Evolutionary conservation across 2,888 invertebrate species (phyloP), one percentile per base, ranked within the genome.

Genomic region (Mesoligia furuncula): DNA sequence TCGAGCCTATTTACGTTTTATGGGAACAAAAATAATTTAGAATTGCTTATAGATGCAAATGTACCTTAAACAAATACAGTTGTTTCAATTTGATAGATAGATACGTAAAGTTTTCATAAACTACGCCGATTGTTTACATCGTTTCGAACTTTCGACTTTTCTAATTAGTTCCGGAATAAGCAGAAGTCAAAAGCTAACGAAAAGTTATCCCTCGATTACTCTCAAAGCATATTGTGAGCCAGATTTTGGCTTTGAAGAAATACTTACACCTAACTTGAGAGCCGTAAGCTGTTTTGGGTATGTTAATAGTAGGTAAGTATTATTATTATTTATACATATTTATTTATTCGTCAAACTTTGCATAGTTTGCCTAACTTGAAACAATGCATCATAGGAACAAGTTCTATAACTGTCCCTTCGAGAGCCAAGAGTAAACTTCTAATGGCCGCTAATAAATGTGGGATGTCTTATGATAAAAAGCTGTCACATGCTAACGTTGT

Each of bases 401-500:
- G 9, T 83, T 76, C n/a, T 48, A n/a, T 45, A 48, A 64, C 68
- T 54, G 36, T 27, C 20, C 20, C 24, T 59, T 48, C 51, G 17
- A 62, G 57, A 70, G 15, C 51, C 17, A 31, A 85, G 6, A 11
- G n/a, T 64, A 68, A 70, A 73, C 27, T 48, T 71, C 73, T 54
- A 51, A 51, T 31, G 57, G 20, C 13, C 39, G 76, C 59, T 69
- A 77, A 73, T 64, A 65, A 72, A 85, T 66, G 62, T 83, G 51
- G 62, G 73, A 24, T 39, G 69, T 45, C 69, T 62, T 74, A 72
- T 78, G 68, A 72, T 67, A 66, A 70, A 68, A 79, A 59, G n/a
- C 39, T 42, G 70, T 70, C 74, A 84, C 65, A 86, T 15, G 17
- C 84, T 64, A 66, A 51, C 70, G 27, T 59, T 62, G 27, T 69